Base-by-base conservation (phyloP, 37 sponge, comb jelly and placozoan genomes). In the Ianthella basta region DNA sequence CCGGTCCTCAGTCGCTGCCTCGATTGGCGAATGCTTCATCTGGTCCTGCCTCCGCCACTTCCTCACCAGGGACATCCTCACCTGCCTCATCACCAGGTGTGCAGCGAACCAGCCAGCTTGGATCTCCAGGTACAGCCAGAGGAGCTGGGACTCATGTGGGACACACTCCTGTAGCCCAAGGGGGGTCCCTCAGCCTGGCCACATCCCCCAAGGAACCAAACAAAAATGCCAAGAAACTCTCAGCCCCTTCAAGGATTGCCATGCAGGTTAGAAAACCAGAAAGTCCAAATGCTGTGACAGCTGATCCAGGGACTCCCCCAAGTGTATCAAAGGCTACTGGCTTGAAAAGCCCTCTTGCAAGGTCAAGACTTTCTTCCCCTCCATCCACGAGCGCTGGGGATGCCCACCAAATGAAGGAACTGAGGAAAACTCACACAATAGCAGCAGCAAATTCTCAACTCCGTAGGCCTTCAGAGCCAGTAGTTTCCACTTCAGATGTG, bases 41-140 rank as follows among this genome's bases (percentile, higher is more conserved):
- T 41, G 44, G 37, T 14, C 54, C 78, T 20, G 8, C 54, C 78
- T 41, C 78, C 25, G 37, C 78, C 53, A 24, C 78, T 41, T 24
- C 78, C 21, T 41, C 78, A 41, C 39, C 54, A 1, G 54, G 78
- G 5, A 39, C 44, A 20, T 75, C 78, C n/a, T 75, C 78, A 19
- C 78, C 78, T 25, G 78, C 54, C 10, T 2, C 37, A 19, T 70
- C 72, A 20, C 72, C 72, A 20, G 30, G 30, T 70, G 20, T 70
- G 12, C 50, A 50, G 13, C 78, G 54, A 19, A 1, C n/a, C 10
- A 44, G 8, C 50, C 50, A 44, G 8, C 50, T 44, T 3, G 50
- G 50, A 8, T 44, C 50, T 44, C 50, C 50, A 10, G 50, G 50
- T 44, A 44, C 50, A 44, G 50, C 50, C 50, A 44, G 50, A 44